These are phyloP conservation scores for Drosophila eohydei DNA, from an alignment of 2,888 invertebrate genomes.

Conservation along the genomic window DNA sequence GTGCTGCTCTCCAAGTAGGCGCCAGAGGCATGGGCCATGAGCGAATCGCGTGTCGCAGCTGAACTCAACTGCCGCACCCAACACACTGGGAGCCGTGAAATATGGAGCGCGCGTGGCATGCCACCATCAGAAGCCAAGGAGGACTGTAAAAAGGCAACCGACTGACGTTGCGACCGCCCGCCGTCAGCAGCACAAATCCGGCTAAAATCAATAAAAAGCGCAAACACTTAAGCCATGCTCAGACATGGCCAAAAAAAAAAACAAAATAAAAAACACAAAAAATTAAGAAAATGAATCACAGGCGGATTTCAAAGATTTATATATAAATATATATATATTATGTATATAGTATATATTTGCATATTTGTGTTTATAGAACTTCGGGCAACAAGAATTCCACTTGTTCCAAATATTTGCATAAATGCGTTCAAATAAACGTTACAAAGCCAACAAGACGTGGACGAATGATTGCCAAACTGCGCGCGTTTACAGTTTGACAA, in stretches of 20 bases:
- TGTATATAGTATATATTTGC: background rate
- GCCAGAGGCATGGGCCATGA: conserved; percentile 51
- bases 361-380: conserved; percentile 16
- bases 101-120: conserved; percentile 71
- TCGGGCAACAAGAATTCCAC: conserved; percentile 25
- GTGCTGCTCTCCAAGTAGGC: conserved; percentile 33
- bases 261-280: background rate
- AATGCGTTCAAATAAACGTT: conserved; percentile 22
- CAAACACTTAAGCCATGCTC: conserved; percentile 67
- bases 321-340: background rate
- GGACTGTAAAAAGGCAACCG: conserved; percentile 25
- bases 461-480: background rate
- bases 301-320: conserved; percentile 22
- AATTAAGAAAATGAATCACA: conserved; percentile 46
- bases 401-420: conserved; percentile 39
- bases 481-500: background rate
- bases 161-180: conserved; percentile 31
- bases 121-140: conserved; percentile 32
- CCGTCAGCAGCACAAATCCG: conserved; percentile 62
- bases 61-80: conserved; percentile 58
- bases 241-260: conserved; percentile 35
- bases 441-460: background rate
- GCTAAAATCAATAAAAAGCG: conserved; percentile 73
- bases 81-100: conserved; percentile 37
- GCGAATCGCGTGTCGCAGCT: conserved; percentile 65